Conservation (phyloP, 2,888 invertebrate species). For the Meteorus cinctellus region DNA sequence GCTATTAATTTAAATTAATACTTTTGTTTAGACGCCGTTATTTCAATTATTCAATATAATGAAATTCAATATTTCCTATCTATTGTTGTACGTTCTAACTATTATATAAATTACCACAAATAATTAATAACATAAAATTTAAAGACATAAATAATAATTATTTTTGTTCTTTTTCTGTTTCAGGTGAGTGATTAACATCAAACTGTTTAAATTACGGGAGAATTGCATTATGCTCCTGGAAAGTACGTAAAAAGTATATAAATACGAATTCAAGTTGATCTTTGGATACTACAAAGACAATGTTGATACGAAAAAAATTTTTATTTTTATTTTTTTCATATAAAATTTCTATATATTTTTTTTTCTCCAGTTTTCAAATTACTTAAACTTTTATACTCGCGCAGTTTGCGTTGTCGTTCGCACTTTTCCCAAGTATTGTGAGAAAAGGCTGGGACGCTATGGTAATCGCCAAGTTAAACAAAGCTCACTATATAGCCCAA, state of each 20-base stretch:
- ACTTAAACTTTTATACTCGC: constrained; percentile 11
- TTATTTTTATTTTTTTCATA: not conserved
- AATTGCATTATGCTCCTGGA: not conserved
- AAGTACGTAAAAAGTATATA: not conserved
- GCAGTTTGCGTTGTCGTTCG: constrained; percentile 35
- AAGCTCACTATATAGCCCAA: not conserved
- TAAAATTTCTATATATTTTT: not conserved
- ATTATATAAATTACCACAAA: not conserved
- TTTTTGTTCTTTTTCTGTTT: constrained; percentile 49
- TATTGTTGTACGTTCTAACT: not conserved
- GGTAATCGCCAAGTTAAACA: constrained; percentile 27
- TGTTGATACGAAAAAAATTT: not conserved
- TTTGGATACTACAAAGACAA: not conserved
- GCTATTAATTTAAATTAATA: not conserved
- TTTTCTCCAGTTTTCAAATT: not conserved
- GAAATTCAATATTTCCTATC: not conserved
- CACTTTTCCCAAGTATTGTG: constrained; percentile 11
- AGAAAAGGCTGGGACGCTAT: constrained; percentile 5
- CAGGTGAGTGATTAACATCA: constrained; percentile 56
- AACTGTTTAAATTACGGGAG: constrained; percentile 10
- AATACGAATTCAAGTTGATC: not conserved
- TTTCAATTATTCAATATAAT: not conserved
- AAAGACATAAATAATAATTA: not conserved
- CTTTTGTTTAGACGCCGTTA: not conserved
- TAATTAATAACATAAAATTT: not conserved